phyloP scores from a whole-genome alignment of 2,113 vertebrate genomes.

The Coracopsis vasa region DNA sequence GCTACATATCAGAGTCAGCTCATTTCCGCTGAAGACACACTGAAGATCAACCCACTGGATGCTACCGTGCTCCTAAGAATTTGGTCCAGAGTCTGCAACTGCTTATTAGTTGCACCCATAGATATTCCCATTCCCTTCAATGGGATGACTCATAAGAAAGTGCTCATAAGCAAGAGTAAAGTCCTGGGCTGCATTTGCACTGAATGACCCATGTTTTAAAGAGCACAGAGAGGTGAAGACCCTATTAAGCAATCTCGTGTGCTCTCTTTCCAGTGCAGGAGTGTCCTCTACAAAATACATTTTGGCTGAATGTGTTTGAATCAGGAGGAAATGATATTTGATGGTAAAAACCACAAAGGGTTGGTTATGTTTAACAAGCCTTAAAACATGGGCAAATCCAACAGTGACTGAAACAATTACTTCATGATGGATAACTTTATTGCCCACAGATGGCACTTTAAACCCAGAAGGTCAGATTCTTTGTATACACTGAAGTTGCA shows the following conservation, averaged over 20 bases:
- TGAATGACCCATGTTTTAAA: background rate
- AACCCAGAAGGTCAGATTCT: slow-evolving; percentile 50
- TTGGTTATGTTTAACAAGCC: slow-evolving; percentile 30
- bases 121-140: background rate
- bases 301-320: slow-evolving; percentile 18
- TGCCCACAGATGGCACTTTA: slow-evolving; percentile 47
- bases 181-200: background rate
- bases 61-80: background rate
- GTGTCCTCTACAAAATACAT: background rate
- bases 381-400: slow-evolving; percentile 3
- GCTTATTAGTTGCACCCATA: background rate
- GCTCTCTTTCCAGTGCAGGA: background rate
- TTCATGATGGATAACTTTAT: slow-evolving; percentile 55
- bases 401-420: slow-evolving; percentile 33
- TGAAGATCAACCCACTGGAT: background rate
- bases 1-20: background rate
- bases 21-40: background rate
- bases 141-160: background rate
- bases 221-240: background rate
- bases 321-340: slow-evolving; percentile 28
- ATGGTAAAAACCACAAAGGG: slow-evolving; percentile 8
- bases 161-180: background rate
- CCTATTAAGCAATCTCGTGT: background rate
- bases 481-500: slow-evolving; percentile 46
- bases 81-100: fast-evolving